A percentile compares a stretch with the other conserved stretches of the same genome.
Conservation (phyloP, 2,797 vertebrate species). For the Tinamus major region DNA sequence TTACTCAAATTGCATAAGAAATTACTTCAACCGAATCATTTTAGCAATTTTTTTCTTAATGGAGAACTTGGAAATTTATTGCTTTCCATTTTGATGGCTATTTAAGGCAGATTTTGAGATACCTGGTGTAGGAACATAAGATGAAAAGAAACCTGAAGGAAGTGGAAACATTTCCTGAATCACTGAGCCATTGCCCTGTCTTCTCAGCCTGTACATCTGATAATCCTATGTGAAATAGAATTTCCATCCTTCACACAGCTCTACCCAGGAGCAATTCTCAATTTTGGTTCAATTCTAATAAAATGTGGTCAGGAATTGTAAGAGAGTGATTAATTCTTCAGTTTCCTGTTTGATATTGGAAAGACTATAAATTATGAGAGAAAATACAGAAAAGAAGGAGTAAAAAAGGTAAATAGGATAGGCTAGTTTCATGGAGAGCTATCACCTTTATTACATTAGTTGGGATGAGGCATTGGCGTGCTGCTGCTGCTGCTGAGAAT, state of each 20-base stretch:
- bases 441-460: constrained; percentile 44
- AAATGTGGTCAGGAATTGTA: constrained; percentile 18
- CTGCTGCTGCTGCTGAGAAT: constrained; percentile 55
- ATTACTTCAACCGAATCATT: constrained; percentile 15
- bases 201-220: constrained; percentile 15
- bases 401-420: constrained; percentile 15
- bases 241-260: constrained; percentile 23
- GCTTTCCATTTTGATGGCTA: constrained; percentile 36
- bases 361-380: constrained; percentile 1
- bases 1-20: constrained; percentile 23
- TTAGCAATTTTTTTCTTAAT: neutral
- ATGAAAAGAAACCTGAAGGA: constrained; percentile 36
- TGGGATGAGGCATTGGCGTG: constrained; percentile 50
- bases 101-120: constrained; percentile 39
- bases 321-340: constrained; percentile 18
- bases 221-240: constrained; percentile 42
- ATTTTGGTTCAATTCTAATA: constrained; percentile 27
- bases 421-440: constrained; percentile 21
- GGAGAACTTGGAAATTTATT: constrained; percentile 31
- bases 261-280: constrained; percentile 10
- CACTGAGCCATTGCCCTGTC: constrained; percentile 33
- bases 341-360: neutral
- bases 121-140: constrained; percentile 22
- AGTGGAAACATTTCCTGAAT: constrained; percentile 38
- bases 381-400: constrained; percentile 33